Evolutionary conservation across 2,888 invertebrate species (phyloP), one percentile per base, ranked within the genome.

Genomic region (Boloria euphrosyne): DNA sequence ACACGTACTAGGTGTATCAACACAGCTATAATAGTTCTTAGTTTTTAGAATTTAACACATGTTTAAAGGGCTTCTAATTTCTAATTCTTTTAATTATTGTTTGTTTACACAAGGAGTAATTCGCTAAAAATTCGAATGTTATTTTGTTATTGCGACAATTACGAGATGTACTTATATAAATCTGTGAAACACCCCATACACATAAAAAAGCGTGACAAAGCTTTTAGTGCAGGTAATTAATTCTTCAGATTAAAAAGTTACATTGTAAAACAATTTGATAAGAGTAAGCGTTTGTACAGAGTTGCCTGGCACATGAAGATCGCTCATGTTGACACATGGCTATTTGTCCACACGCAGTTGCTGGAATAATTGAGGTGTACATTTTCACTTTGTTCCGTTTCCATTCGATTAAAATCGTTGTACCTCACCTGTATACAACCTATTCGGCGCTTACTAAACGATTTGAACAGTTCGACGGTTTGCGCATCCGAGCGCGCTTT

Each of bases 351-450:
- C 82, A 81, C 83, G 80, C 86, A 83, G 78, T 81, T 79, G 87
- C 82, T 85, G 85, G 90, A 91, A 90, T 91, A 91, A 91, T 91
- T 91, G 91, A 91, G 91, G 91, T 91, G 91, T 90, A 89, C 90
- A 91, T 90, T 91, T 91, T 90, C 91, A 90, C 90, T 90, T 91
- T 91, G 90, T 90, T 89, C 90, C 86, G 89, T 90, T 90, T 91
- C 91, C 91, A 90, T 89, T 90, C 90, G 91, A 91, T 91, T 91
- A 90, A 91, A 90, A 91, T 85, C 85, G 89, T 85, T 89, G 89
- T 90, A 90, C 89, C 86, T 83, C 90, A 85, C 87, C 86, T 89
- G 88, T 90, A 89, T 82, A 84, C 85, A 80, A 86, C 87, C 89
- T 89, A 88, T 89, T 89, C 90, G 89, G 87, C 85, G 89, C 88